Evolutionary conservation across 2,797 vertebrate species (phyloP), one percentile per base, ranked within the genome.

Genomic region (Sebastes itinus): DNA sequence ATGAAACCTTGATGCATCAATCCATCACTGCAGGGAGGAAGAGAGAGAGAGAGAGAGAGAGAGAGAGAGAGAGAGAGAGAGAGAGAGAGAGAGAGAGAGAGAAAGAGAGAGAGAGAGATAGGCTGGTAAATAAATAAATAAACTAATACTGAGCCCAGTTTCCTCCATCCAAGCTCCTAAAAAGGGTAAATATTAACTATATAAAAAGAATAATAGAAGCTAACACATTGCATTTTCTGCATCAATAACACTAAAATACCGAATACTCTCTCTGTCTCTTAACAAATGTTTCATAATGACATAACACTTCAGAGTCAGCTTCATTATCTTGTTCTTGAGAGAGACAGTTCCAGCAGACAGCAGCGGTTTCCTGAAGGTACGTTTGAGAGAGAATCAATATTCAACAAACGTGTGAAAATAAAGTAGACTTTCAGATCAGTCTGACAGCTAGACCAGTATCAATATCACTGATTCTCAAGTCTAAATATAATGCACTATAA

Each of bases 1-100:
- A 87, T 81, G 80, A 75, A 77, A 56, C 56, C 7, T 38, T 62
- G 46, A 68, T 59, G 70, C 60, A 25, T 71, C 30, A 5, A 62
- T 84, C 59, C 18, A 23, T 76, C 69, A 76, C 49, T 27, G 68
- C 20, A 18, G 61, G 4, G 25, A 32, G 33, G 25, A 14, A 20
- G 30, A 55, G 27, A 18, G 64, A 13, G 7, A 18, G 59, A 61
- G 2, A 65, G 25, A 20, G 16, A 16, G 55, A n/a, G 33, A 18
- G 13, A 46, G 7, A 12, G 30, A 55, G 16, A 18, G 28, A 32
- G 25, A 16, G 64, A n/a, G 20, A 16, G 27, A 60, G 3, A 20
- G 27, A 18, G 14, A 59, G 14, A 28, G 25, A 20, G 25, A 28
- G 35, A 42, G 22, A 27, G 8, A 42, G 35, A 18, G 22, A 13